Evolutionary conservation across 2,888 invertebrate species (phyloP), one percentile per base, ranked within the genome.

Genomic region (Chymomyza caudatula): DNA sequence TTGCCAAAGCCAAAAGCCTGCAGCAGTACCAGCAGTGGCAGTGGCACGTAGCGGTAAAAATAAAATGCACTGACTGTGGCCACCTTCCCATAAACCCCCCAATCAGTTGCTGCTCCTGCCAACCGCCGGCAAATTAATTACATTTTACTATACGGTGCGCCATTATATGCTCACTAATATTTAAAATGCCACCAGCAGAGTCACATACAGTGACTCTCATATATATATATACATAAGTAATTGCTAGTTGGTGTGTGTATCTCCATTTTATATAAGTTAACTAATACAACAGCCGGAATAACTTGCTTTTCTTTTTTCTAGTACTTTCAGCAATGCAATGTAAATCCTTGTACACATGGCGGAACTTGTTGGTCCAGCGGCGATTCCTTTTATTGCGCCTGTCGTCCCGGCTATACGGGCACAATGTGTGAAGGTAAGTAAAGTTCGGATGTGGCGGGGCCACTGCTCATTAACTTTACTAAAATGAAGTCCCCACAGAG

Each of bases 301-400:
- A 37, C 54, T 59, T 37, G 20, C 11, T 37, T 37, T 37, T 37
- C 5, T 37, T 2, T 37, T 37, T 86, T 54, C 64, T 66, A 87
- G 87, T 82, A 87, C 63, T 83, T 89, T 57, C 91, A 95, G 94
- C 93, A 93, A 52, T 95, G 95, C 89, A 94, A 93, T 85, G 93
- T 93, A 74, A 94, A 94, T 88, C 94, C 94, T 0, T 95, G 95
- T 87, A 93, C 93, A 54, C 94, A 95, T 87, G 95, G 95, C 37
- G 95, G 95, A 60, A 94, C 94, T 53, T 95, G 95, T 89, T 95
- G 94, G 94, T 94, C 93, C 79, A 94, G 94, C 74, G 92, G 94
- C 64, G 94, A 94, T 86, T 93, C 94, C 5, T 95, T 94, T 90
- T 94, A 94, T 88, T 97, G 97, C 89, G 93, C 94, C 60, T 97